These are phyloP conservation scores for Egretta garzetta DNA, from an alignment of 2,113 vertebrate species.

Conservation along the genomic window DNA sequence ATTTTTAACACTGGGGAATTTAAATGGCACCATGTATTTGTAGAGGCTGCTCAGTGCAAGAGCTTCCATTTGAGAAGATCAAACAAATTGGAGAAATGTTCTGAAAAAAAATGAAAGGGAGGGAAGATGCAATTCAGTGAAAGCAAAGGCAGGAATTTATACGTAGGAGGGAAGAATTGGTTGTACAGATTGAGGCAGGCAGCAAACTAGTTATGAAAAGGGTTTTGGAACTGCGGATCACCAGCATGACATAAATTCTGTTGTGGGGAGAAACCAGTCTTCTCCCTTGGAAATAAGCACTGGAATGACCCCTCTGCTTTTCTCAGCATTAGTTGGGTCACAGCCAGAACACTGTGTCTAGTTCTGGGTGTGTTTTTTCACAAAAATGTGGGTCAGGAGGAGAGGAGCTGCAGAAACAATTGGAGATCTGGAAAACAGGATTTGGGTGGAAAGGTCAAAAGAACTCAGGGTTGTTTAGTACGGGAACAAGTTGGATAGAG, in stretches of 20 bases:
- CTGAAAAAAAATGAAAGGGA: background rate
- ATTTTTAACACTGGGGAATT: conserved; percentile 63
- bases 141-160: conserved; percentile 15
- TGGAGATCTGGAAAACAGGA: background rate
- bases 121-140: conserved; percentile 13
- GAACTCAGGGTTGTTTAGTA: background rate
- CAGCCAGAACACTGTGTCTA: background rate
- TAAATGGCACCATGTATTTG: conserved; percentile 23
- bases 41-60: conserved; percentile 47
- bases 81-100: conserved; percentile 59
- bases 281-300: background rate
- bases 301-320: background rate
- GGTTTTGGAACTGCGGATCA: background rate
- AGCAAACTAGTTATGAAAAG: background rate
- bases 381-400: background rate
- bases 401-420: background rate
- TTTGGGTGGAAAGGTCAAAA: background rate
- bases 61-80: conserved; percentile 61
- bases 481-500: background rate
- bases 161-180: background rate
- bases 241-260: background rate
- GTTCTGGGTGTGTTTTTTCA: background rate
- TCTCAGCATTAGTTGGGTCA: background rate
- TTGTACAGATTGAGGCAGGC: background rate
- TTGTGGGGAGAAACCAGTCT: background rate